phyloP scores from a whole-genome alignment of 2,113 vertebrate genomes.

The Pontoporia blainvillei region DNA sequence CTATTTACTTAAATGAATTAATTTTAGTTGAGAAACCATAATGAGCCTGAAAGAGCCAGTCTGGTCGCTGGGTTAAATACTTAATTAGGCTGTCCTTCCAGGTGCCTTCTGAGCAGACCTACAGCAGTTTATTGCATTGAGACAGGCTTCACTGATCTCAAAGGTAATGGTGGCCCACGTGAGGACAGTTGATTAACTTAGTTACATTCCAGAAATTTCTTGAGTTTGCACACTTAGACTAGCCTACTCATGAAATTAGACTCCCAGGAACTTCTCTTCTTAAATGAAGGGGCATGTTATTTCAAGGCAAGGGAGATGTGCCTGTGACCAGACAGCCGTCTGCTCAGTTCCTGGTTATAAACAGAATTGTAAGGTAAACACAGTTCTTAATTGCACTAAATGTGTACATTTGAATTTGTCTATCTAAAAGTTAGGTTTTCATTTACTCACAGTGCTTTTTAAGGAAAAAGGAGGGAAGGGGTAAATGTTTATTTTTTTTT shows the following conservation, averaged over 20 bases:
- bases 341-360: not conserved
- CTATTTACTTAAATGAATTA: conserved; percentile 23
- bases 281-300: not conserved
- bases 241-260: not conserved
- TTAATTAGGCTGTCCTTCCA: not conserved
- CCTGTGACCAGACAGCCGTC: not conserved
- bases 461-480: not conserved
- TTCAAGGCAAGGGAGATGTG: not conserved
- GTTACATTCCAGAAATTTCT: not conserved
- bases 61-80: not conserved
- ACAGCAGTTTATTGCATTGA: not conserved
- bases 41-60: not conserved
- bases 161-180: not conserved
- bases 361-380: not conserved
- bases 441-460: not conserved
- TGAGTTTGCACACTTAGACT: not conserved
- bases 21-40: conserved; percentile 3
- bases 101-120: not conserved
- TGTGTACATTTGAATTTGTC: not conserved
- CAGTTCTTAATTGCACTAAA: not conserved
- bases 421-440: not conserved
- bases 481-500: not conserved
- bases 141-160: not conserved
- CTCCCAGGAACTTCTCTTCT: not conserved
- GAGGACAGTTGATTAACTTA: not conserved